These are phyloP conservation scores for Pardosa pseudoannulata DNA, from an alignment of 2,888 invertebrate genomes.

Conservation along the genomic window DNA sequence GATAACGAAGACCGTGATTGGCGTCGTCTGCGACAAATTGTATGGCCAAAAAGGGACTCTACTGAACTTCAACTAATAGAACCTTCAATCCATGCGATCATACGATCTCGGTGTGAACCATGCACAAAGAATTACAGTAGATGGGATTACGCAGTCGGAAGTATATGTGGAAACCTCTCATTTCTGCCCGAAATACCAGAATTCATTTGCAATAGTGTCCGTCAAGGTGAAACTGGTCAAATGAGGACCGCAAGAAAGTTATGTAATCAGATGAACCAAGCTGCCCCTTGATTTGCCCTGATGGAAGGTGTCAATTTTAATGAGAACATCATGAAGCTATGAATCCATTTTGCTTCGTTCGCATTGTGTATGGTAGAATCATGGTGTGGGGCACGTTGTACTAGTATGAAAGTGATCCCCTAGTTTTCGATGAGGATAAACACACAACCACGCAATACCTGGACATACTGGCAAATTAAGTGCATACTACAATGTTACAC, in stretches of 20 bases:
- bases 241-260: neutral
- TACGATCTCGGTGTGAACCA: neutral
- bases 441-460: neutral
- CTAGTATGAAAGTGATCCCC: conserved; percentile 1
- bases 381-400: neutral
- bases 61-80: neutral
- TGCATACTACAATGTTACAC: conserved; percentile 9
- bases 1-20: neutral
- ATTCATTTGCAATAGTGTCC: neutral
- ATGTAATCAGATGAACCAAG: neutral
- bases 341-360: neutral
- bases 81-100: neutral
- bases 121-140: neutral
- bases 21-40: neutral
- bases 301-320: neutral
- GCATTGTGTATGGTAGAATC: neutral
- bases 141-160: neutral
- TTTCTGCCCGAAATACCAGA: neutral
- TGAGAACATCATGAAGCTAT: neutral
- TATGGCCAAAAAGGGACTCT: neutral
- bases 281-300: neutral
- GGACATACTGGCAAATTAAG: conserved; percentile 1
- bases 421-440: neutral
- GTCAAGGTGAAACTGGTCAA: neutral
- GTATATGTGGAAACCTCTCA: neutral